These are phyloP conservation scores for Steatornis caripensis DNA, from an alignment of 2,113 vertebrate genomes.

Conservation along the genomic window DNA sequence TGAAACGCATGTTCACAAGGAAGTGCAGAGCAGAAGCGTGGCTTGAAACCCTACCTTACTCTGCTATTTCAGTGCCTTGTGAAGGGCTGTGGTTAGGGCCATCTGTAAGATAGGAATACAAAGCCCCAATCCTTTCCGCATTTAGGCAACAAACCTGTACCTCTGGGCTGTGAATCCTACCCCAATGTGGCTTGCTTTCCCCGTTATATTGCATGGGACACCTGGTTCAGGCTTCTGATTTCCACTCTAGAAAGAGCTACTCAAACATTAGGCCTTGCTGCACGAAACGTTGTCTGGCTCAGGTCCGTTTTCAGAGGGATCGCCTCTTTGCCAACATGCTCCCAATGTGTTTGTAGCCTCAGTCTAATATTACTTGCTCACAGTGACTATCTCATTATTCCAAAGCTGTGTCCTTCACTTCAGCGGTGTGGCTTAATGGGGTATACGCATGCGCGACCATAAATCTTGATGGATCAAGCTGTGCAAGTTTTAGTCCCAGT, in stretches of 20 bases:
- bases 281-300: neutral
- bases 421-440: neutral
- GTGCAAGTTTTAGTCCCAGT: slow-evolving; percentile 24
- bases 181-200: neutral
- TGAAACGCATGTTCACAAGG: neutral
- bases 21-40: neutral
- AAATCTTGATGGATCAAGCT: slow-evolving; percentile 40
- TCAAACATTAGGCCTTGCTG: neutral
- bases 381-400: neutral
- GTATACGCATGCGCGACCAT: neutral
- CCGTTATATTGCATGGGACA: neutral
- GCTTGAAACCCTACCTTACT: neutral
- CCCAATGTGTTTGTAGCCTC: neutral
- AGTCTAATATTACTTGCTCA: neutral
- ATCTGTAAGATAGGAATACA: neutral
- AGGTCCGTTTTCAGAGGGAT: neutral
- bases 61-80: neutral
- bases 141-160: neutral
- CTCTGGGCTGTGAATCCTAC: neutral
- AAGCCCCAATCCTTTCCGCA: neutral
- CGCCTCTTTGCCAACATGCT: neutral
- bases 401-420: neutral
- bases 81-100: neutral
- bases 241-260: neutral
- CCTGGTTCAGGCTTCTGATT: neutral